Evolutionary conservation across 2,888 invertebrate genomes (phyloP).

Genomic region (Rambutsinella grinnellia): DNA sequence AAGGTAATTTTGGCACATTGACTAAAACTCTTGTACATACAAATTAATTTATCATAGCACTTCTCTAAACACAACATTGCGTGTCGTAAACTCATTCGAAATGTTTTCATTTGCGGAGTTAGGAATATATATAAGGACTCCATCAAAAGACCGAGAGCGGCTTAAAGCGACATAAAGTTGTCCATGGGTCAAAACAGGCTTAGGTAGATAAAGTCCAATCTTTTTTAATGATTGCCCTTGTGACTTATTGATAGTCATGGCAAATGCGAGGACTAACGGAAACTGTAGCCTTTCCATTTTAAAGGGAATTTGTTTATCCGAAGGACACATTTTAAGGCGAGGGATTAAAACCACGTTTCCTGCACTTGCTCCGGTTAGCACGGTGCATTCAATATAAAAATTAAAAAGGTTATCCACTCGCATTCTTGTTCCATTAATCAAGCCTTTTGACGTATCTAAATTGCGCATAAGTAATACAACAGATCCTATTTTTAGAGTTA

Average conservation of each 20-base stretch:
- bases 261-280: conserved; percentile 66
- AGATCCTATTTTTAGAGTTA: conserved; percentile 62
- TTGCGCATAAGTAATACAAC: conserved; percentile 63
- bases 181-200: conserved; percentile 38
- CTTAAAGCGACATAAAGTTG: conserved; percentile 43
- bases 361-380: conserved; percentile 30
- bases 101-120: conserved; percentile 1
- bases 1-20: too few species aligned
- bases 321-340: conserved; percentile 57
- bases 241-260: conserved; percentile 67
- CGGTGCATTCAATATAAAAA: conserved; percentile 48
- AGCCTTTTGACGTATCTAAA: conserved; percentile 40
- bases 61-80: conserved; percentile 36
- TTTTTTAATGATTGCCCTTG: conserved; percentile 67
- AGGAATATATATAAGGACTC: too few species aligned
- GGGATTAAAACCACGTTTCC: conserved; percentile 64
- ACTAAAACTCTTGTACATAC: too few species aligned
- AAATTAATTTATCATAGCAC: conserved; percentile 21
- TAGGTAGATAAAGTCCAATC: conserved; percentile 59
- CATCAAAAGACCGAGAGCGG: conserved; percentile 2
- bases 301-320: conserved; percentile 59
- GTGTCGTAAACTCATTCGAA: conserved; percentile 16
- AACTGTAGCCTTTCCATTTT: conserved; percentile 65
- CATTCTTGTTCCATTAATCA: conserved; percentile 61
- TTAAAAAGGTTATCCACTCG: conserved; percentile 28